Conservation (phyloP, 1,140 invertebrate genomes). For the Calycopis cecrops region DNA sequence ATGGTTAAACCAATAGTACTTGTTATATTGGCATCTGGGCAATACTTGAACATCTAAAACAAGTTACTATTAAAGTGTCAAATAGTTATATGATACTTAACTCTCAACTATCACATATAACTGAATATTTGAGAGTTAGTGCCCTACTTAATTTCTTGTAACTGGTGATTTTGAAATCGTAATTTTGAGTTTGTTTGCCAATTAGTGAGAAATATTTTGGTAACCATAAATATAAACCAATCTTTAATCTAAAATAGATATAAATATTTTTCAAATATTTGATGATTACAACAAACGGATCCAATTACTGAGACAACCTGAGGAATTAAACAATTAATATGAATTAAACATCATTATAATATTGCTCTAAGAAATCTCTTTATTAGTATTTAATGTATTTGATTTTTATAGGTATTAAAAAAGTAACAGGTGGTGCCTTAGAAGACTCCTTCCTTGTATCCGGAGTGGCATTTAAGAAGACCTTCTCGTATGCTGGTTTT, state of each 20-base stretch:
- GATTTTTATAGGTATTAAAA: conserved; percentile 85
- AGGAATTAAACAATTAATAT: conserved; percentile 30
- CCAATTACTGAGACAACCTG: conserved; percentile 32
- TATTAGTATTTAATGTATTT: not conserved
- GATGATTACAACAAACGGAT: conserved; percentile 37
- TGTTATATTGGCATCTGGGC: too few species aligned
- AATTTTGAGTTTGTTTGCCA: not conserved
- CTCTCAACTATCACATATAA: too few species aligned
- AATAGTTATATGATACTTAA: too few species aligned
- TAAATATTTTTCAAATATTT: not conserved
- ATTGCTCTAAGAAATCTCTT: not conserved
- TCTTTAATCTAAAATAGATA: too few species aligned
- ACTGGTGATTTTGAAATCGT: too few species aligned
- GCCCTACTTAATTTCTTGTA: too few species aligned
- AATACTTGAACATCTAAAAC: too few species aligned
- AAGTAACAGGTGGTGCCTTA: conserved; percentile 95
- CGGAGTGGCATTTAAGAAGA: conserved; percentile 99
- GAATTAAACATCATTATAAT: conserved; percentile 19
- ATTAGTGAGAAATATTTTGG: not conserved
- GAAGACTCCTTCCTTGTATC: conserved; percentile 94
- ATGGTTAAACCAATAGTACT: too few species aligned
- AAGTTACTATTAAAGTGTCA: too few species aligned
- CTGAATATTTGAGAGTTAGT: too few species aligned
- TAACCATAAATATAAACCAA: too few species aligned
- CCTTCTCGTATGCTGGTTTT: conserved; percentile 99